Evolutionary conservation across 2,113 vertebrate genomes (phyloP).

Genomic region (Periophthalmus modestus): DNA sequence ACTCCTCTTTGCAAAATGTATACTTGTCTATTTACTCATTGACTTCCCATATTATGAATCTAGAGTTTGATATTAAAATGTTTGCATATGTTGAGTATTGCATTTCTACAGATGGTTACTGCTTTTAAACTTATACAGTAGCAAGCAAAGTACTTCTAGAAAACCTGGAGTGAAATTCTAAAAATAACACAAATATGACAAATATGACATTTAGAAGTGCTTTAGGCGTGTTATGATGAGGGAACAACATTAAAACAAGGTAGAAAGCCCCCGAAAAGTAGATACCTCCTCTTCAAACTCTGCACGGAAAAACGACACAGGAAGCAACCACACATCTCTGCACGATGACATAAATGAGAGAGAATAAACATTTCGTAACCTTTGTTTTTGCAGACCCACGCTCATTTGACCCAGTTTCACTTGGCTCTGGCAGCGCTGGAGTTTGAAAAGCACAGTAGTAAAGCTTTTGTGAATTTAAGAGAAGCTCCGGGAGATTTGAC

Average conservation of each 20-base stretch:
- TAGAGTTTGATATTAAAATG: no score
- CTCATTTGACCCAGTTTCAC: background rate
- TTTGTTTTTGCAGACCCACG: background rate
- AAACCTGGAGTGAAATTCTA: background rate
- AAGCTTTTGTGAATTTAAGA: background rate
- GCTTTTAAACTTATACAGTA: background rate
- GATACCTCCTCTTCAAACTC: background rate
- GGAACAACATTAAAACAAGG: no score
- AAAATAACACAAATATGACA: background rate
- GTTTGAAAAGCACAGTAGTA: background rate
- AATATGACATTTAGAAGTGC: background rate
- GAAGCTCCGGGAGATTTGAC: no score
- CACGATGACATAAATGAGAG: background rate
- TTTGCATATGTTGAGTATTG: no score
- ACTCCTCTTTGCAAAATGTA: no score
- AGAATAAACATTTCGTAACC: constrained; percentile 11
- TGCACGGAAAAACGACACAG: background rate
- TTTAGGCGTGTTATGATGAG: no score
- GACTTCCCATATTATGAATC: no score
- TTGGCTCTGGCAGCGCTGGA: background rate
- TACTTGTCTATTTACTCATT: no score
- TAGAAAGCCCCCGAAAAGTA: no score
- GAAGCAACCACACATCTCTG: background rate
- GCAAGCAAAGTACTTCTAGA: background rate
- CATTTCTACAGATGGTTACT: background rate